A percentile compares a stretch with the other conserved stretches of the same genome.
phyloP scores from a whole-genome alignment of 64 coral and sea anemone species.

The Montipora cactus region DNA sequence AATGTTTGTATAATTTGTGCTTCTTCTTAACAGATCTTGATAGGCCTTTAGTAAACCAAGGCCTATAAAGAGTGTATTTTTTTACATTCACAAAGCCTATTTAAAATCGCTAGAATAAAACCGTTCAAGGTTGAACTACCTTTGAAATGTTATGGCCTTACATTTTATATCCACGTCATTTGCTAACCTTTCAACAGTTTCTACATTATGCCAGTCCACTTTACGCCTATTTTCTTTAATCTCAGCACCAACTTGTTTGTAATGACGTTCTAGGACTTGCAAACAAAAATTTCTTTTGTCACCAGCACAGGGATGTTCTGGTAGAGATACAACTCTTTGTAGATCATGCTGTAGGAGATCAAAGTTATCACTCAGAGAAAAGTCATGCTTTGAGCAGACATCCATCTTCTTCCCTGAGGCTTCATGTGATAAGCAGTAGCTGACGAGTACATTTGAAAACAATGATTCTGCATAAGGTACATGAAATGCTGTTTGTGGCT shows the following conservation, averaged over 20 bases:
- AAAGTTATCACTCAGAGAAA: slow-evolving; percentile 22
- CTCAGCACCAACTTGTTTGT: slow-evolving; percentile 34
- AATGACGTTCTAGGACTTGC: slow-evolving; percentile 43
- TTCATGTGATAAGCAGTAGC: slow-evolving; percentile 43
- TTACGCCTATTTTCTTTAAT: slow-evolving; percentile 24
- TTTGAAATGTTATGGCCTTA: neutral
- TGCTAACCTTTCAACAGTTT: slow-evolving; percentile 26
- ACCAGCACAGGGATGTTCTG: slow-evolving; percentile 23
- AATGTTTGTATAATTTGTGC: no score
- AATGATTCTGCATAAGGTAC: neutral
- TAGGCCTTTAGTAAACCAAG: no score
- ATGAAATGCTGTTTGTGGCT: slow-evolving; percentile 62
- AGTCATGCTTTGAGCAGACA: slow-evolving; percentile 2
- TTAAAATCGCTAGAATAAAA: no score
- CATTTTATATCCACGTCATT: neutral
- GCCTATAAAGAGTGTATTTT: no score
- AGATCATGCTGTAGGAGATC: slow-evolving; percentile 55
- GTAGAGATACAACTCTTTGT: neutral
- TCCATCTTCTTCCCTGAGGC: slow-evolving; percentile 13
- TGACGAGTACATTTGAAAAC: neutral
- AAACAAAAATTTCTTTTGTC: slow-evolving; percentile 22
- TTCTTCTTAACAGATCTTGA: no score
- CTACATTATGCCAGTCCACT: slow-evolving; percentile 36
- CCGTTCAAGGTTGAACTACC: neutral
- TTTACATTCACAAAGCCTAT: no score